phyloP scores from a whole-genome alignment of 1,140 invertebrate genomes.

The Drosophila leontia region DNA sequence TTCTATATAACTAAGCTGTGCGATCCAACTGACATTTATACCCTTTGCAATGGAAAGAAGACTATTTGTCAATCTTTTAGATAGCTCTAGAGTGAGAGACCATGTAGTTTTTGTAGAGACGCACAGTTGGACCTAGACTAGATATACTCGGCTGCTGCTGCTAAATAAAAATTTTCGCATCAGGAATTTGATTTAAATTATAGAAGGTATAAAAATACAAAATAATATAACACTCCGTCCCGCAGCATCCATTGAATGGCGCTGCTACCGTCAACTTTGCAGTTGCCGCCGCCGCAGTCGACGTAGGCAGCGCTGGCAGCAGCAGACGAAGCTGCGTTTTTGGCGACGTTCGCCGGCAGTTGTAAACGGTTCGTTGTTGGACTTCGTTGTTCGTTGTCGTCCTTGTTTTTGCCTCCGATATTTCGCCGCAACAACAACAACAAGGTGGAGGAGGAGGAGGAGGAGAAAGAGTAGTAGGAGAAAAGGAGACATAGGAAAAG shows the following conservation, averaged over 20 bases:
- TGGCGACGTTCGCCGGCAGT: conserved; percentile 49
- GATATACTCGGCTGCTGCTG: neutral
- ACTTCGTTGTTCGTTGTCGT: conserved; percentile 42
- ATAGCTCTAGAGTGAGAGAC: neutral
- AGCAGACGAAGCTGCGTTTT: conserved; percentile 56
- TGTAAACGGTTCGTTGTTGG: conserved; percentile 67
- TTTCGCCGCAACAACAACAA: conserved; percentile 17
- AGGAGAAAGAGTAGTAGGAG: conserved; percentile 7
- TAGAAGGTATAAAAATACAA: conserved; percentile 1
- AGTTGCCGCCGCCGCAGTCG: conserved; percentile 14
- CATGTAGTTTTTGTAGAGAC: no score
- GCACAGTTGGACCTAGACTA: neutral
- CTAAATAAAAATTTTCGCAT: no score
- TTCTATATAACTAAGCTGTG: neutral
- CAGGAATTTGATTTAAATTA: neutral
- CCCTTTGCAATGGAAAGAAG: neutral
- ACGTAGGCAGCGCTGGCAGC: conserved; percentile 7
- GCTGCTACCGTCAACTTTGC: conserved; percentile 21
- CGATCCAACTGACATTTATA: neutral
- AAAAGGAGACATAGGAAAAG: conserved; percentile 15
- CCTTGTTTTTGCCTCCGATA: conserved; percentile 30
- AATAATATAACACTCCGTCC: conserved; percentile 12
- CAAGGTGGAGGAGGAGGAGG: neutral
- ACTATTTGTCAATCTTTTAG: neutral
- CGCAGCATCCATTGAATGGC: conserved; percentile 17